These are phyloP conservation scores for Papilio elwesi DNA, from an alignment of 2,888 invertebrate species.

Conservation along the genomic window DNA sequence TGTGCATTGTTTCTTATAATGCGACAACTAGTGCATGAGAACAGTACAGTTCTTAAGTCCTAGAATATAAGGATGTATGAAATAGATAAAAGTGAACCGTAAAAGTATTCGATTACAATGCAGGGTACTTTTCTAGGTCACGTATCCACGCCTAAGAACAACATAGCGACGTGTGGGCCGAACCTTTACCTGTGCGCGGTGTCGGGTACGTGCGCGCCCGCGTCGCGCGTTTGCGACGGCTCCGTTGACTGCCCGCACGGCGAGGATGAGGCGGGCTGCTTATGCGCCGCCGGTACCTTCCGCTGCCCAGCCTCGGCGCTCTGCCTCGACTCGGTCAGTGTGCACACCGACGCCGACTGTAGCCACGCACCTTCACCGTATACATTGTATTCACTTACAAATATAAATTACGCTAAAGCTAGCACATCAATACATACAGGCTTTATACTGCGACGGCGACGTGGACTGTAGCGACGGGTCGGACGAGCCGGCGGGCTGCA, in stretches of 20 bases:
- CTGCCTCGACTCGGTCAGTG: slow-evolving; percentile 46
- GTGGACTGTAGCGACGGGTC: slow-evolving; percentile 87
- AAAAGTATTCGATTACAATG: too few species aligned
- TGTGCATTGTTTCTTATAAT: background rate
- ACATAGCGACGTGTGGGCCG: slow-evolving; percentile 75
- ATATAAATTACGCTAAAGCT: background rate
- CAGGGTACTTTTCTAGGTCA: background rate
- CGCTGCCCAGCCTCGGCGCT: slow-evolving; percentile 59
- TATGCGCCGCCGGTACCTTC: slow-evolving; percentile 62
- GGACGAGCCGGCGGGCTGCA: slow-evolving; percentile 85
- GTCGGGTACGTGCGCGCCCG: slow-evolving; percentile 86
- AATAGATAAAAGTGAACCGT: too few species aligned
- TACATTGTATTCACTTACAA: background rate
- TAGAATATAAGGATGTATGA: too few species aligned
- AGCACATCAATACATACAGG: slow-evolving; percentile 51
- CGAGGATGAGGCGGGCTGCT: slow-evolving; percentile 84
- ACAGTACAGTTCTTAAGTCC: too few species aligned
- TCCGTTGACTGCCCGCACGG: slow-evolving; percentile 87
- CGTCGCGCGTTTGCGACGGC: slow-evolving; percentile 87
- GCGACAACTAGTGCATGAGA: background rate
- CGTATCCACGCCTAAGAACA: slow-evolving; percentile 63
- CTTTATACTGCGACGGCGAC: slow-evolving; percentile 87
- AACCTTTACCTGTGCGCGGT: slow-evolving; percentile 87
- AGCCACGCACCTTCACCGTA: background rate
- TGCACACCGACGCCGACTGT: slow-evolving; percentile 14